A percentile compares a stretch with the other conserved stretches of the same genome.
Conservation (phyloP, 2,797 vertebrate genomes). For the Rhabdophis nuchalis region DNA sequence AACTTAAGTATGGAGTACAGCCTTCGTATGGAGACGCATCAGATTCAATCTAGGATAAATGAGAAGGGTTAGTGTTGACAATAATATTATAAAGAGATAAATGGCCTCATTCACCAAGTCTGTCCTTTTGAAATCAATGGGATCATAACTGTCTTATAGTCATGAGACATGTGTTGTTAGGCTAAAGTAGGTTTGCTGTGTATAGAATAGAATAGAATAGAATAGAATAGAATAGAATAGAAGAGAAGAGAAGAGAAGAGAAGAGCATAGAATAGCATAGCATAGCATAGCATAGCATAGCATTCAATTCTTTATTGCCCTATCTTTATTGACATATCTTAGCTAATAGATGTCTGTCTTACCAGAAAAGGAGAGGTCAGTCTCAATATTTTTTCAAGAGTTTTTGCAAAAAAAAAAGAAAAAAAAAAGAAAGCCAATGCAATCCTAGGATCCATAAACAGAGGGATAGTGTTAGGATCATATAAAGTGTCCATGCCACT, state of each 20-base stretch:
- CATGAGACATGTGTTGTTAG: neutral
- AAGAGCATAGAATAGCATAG: too few species aligned
- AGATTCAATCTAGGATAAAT: neutral
- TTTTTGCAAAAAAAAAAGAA: too few species aligned
- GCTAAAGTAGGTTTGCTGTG: neutral
- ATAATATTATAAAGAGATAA: neutral
- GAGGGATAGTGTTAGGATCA: too few species aligned
- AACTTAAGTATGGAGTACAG: neutral
- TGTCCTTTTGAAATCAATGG: neutral
- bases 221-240: too few species aligned
- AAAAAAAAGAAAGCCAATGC: too few species aligned
- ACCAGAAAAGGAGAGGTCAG: neutral
- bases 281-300: too few species aligned
- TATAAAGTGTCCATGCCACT: too few species aligned
- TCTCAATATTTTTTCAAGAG: neutral
- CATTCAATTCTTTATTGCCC: too few species aligned
- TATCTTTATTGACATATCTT: too few species aligned
- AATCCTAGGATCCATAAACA: too few species aligned
- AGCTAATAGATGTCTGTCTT: neutral
- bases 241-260: too few species aligned
- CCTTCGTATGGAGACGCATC: neutral
- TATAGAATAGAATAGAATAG: too few species aligned
- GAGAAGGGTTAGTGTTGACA: neutral
- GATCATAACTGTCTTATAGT: neutral
- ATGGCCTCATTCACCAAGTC: neutral